Base-by-base conservation (phyloP, 2,888 invertebrate species). In the Crepidodera aurea region DNA sequence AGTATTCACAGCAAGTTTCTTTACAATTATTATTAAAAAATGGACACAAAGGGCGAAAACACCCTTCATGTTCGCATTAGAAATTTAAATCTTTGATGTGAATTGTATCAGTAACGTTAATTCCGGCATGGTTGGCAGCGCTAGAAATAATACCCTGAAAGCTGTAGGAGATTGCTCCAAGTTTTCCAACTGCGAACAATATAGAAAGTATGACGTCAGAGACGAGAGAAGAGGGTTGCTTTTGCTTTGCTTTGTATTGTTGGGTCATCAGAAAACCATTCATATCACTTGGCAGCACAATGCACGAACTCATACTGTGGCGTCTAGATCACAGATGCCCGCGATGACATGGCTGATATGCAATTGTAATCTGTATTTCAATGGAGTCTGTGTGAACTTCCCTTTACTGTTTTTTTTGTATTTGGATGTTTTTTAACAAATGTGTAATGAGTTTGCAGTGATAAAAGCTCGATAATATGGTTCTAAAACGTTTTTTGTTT, bases 191-290 rank as follows among this genome's bases (percentile, higher is more conserved):
- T 51, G 56, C 50, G 62, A 67, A 65, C 67, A 69, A 70, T 68
- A 69, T 67, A 66, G 65, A n/a, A 55, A 55, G 56, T 60, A 61
- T 72, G 73, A 72, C 73, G 72, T 71, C 72, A 72, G 64, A 69
- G 65, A 66, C 69, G 69, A 61, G 66, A 55, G 55, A 55, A 42
- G 55, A 55, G 55, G 68, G 69, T 66, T 66, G 71, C 62, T 42
- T n/a, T n/a, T n/a, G n/a, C n/a, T n/a, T n/a, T 42, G 44, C 32
- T 27, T 55, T 44, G 71, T 69, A 70, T 73, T 73, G 73, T 73
- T 72, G 65, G 72, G 73, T 74, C 72, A 73, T 73, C 71, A 73
- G 72, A 73, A 70, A 73, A 69, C 72, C 72, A 73, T 73, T 72
- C 73, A 73, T 73, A 73, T 73, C 70, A 72, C 71, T 72, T 70